A percentile compares a stretch with the other conserved stretches of the same genome.
Evolutionary conservation across 2,797 vertebrate species (phyloP).

Genomic region (Centropyge bicolor): DNA sequence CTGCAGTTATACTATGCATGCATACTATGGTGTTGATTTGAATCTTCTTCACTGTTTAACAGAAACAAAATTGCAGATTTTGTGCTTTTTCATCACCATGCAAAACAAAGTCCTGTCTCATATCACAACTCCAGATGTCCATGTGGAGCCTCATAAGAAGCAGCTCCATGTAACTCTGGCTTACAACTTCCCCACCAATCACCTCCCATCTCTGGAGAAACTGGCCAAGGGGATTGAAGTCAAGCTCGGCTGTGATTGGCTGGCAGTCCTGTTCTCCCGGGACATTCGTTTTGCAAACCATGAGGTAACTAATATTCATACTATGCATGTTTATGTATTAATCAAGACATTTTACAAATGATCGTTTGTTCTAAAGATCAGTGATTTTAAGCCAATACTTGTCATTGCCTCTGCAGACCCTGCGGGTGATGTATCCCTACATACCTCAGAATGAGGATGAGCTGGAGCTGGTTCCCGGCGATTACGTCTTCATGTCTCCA

Average conservation of each 20-base stretch:
- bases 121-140: conserved; percentile 86
- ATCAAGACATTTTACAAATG: not conserved
- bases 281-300: conserved; percentile 96
- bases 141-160: conserved; percentile 95
- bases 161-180: conserved; percentile 96
- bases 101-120: not conserved
- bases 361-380: not conserved
- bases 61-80: not conserved
- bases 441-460: conserved; percentile 95
- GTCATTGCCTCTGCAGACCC: conserved; percentile 83
- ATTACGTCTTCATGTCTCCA: conserved; percentile 95
- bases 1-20: not conserved
- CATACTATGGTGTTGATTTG: not conserved
- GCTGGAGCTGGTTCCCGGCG: conserved; percentile 92
- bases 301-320: conserved; percentile 83
- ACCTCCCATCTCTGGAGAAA: conserved; percentile 92
- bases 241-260: conserved; percentile 94
- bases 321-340: not conserved
- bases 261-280: conserved; percentile 93
- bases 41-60: not conserved
- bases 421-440: conserved; percentile 96
- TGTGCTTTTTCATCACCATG: not conserved
- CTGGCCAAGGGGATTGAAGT: conserved; percentile 93
- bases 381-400: not conserved
- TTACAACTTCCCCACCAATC: conserved; percentile 94